phyloP scores from a whole-genome alignment of 1,140 invertebrate genomes.

The Acromyrmex charruanus region DNA sequence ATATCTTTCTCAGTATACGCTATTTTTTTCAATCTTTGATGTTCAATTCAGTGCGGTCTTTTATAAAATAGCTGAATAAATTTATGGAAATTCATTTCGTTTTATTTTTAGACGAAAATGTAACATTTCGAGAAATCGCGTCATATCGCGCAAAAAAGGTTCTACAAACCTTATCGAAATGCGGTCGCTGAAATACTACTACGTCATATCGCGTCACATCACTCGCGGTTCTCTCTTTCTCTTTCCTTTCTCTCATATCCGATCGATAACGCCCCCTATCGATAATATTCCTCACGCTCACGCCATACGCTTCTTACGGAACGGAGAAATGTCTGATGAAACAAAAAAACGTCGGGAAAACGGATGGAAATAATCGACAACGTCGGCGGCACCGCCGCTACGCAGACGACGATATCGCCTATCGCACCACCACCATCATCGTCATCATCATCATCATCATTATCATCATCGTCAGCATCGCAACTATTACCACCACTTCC shows the following conservation, averaged over 20 bases:
- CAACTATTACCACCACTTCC: background rate
- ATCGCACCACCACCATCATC: background rate
- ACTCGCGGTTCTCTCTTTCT: background rate
- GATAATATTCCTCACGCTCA: slow-evolving; percentile 9
- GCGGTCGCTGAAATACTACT: slow-evolving; percentile 1
- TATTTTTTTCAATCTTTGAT: background rate
- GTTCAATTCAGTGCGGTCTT: background rate
- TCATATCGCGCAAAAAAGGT: background rate
- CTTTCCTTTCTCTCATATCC: slow-evolving; percentile 9
- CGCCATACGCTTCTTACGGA: background rate
- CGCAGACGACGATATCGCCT: background rate
- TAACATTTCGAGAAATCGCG: background rate
- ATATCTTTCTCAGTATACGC: too few species aligned
- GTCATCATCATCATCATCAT: background rate
- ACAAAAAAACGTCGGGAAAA: background rate
- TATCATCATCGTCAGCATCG: background rate
- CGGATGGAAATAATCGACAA: background rate
- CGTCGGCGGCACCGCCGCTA: background rate
- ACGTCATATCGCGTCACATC: background rate
- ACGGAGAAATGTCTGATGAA: background rate
- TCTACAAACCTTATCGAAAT: background rate
- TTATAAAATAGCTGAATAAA: too few species aligned
- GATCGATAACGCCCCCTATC: slow-evolving; percentile 46
- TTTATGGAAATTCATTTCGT: background rate
- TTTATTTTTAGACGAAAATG: slow-evolving; percentile 1